phyloP scores from a whole-genome alignment of 2,113 vertebrate genomes.

The Phodopus roborovskii region DNA sequence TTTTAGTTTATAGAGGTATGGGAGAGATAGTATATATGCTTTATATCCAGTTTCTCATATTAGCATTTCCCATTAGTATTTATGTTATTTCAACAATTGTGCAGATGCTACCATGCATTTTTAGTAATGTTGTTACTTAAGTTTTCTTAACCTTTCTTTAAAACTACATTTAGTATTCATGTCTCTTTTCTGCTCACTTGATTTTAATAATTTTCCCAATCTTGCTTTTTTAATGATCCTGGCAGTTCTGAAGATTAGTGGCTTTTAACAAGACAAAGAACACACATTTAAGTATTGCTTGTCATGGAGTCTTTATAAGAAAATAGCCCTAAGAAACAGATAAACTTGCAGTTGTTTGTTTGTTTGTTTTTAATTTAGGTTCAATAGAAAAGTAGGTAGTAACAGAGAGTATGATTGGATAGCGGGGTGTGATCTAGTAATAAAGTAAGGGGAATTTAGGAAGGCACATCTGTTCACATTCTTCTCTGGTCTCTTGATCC shows the following conservation, averaged over 20 bases:
- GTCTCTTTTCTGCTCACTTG: not conserved
- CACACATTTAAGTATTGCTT: not conserved
- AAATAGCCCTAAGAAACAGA: not conserved
- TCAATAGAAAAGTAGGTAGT: not conserved
- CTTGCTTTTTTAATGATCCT: not conserved
- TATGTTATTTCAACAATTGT: not conserved
- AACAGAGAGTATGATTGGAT: not conserved
- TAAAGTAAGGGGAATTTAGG: not conserved
- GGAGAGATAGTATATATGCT: not conserved
- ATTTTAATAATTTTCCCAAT: not conserved
- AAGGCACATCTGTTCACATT: not conserved
- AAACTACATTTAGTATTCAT: not conserved
- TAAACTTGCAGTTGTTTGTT: not conserved
- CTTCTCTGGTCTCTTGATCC: not conserved
- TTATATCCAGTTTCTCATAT: not conserved
- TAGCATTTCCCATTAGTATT: not conserved
- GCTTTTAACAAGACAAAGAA: not conserved
- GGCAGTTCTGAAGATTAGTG: not conserved
- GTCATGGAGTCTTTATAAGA: not conserved
- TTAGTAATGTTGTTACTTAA: not conserved
- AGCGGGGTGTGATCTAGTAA: not conserved
- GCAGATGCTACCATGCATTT: not conserved
- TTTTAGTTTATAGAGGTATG: conserved; percentile 13
- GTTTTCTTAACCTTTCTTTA: not conserved
- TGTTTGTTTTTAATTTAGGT: not conserved